Evolutionary conservation across 2,797 vertebrate genomes (phyloP).

Genomic region (Enteromius treurensis): DNA sequence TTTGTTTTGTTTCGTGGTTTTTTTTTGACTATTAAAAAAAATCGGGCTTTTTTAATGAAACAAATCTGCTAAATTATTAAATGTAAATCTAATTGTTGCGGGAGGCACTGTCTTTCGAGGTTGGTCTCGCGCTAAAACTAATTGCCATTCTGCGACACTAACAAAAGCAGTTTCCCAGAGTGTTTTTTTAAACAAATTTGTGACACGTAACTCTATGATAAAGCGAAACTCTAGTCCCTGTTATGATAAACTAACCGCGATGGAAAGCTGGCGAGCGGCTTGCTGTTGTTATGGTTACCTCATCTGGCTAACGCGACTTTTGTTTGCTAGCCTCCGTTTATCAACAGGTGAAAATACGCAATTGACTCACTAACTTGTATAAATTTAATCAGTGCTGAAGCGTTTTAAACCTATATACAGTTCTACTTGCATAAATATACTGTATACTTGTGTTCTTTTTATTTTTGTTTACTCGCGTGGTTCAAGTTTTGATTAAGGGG

Average conservation of each 20-base stretch:
- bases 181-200: not conserved
- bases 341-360: not conserved
- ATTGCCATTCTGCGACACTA: not conserved
- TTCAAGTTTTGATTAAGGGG: not conserved
- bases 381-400: not conserved
- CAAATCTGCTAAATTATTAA: not conserved
- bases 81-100: not conserved
- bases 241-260: not conserved
- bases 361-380: not conserved
- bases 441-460: not conserved
- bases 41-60: not conserved
- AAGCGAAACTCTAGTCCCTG: not conserved
- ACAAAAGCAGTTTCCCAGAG: not conserved
- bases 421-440: not conserved
- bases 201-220: not conserved
- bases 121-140: not conserved
- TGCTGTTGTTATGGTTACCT: conserved; percentile 25
- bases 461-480: not conserved
- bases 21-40: not conserved
- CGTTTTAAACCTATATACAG: not conserved
- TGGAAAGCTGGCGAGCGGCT: not conserved
- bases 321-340: conserved; percentile 1
- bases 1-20: too few species aligned
- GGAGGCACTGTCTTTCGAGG: not conserved
- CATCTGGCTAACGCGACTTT: not conserved